Conservation (phyloP, 2,113 vertebrate genomes). For the Empidonax traillii region DNA sequence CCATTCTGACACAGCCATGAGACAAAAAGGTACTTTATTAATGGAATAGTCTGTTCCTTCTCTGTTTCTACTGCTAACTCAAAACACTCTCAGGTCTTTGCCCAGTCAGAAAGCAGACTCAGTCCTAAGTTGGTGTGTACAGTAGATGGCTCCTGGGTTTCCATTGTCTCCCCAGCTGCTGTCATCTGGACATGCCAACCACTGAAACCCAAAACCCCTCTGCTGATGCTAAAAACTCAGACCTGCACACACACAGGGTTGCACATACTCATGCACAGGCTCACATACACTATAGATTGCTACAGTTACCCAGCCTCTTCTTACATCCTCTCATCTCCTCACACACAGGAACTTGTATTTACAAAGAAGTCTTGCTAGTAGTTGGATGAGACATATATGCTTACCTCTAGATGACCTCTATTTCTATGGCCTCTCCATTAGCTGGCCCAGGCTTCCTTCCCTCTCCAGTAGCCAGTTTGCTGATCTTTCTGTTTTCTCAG, state of each 20-base stretch:
- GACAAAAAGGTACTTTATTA: not conserved
- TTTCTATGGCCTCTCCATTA: not conserved
- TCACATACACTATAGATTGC: accelerated
- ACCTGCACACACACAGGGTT: too few species aligned
- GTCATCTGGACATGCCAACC: not conserved
- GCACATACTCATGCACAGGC: too few species aligned
- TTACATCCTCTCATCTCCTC: not conserved
- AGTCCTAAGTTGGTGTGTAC: not conserved
- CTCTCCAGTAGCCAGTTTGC: not conserved
- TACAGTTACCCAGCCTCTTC: not conserved
- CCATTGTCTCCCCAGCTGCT: not conserved
- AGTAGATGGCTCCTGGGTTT: not conserved
- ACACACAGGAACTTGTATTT: not conserved
- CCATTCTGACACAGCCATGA: not conserved
- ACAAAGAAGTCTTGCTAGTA: not conserved
- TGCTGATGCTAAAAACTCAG: not conserved
- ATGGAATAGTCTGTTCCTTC: not conserved
- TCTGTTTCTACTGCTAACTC: not conserved
- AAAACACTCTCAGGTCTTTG: not conserved
- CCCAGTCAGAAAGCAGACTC: not conserved
- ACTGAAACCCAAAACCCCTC: not conserved
- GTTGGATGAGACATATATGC: not conserved
- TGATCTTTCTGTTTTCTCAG: not conserved
- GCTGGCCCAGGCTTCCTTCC: not conserved
- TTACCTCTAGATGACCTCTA: not conserved